phyloP scores from a whole-genome alignment of 2,888 invertebrate species.

The Coremacera marginata region DNA sequence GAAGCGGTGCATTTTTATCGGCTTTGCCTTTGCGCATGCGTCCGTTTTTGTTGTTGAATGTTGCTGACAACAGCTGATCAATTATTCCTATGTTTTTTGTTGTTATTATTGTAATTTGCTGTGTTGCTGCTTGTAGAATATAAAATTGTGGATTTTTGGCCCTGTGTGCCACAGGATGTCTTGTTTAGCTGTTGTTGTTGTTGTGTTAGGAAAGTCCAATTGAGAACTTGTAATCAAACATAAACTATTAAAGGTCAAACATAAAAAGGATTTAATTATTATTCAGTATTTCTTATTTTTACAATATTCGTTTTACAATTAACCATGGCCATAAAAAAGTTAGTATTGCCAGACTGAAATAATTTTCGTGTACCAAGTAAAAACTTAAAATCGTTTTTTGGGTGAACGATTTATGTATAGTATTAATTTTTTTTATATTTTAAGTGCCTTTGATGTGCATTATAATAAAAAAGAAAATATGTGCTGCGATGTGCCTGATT shows the following conservation, averaged over 20 bases:
- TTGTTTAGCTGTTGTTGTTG: background rate
- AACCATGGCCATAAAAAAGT: background rate
- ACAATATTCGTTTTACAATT: background rate
- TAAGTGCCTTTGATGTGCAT: too few species aligned
- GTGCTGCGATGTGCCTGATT: too few species aligned
- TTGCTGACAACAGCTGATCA: slow-evolving; percentile 16
- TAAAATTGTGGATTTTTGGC: background rate
- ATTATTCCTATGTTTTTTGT: background rate
- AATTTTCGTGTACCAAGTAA: background rate
- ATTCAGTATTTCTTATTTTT: too few species aligned
- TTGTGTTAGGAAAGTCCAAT: background rate
- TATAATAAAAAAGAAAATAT: too few species aligned
- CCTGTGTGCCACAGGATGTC: background rate
- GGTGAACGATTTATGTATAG: too few species aligned
- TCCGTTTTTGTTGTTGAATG: background rate
- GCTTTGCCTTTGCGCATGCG: slow-evolving; percentile 21
- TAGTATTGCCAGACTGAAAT: background rate
- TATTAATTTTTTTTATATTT: too few species aligned
- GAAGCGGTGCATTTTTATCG: slow-evolving; percentile 8
- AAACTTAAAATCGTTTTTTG: too few species aligned
- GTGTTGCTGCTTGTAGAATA: background rate
- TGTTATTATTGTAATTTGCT: background rate
- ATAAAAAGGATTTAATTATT: too few species aligned
- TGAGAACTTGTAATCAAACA: background rate
- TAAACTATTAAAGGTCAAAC: background rate